Base-by-base conservation (phyloP, 2,113 vertebrate genomes). In the Bos indicus region DNA sequence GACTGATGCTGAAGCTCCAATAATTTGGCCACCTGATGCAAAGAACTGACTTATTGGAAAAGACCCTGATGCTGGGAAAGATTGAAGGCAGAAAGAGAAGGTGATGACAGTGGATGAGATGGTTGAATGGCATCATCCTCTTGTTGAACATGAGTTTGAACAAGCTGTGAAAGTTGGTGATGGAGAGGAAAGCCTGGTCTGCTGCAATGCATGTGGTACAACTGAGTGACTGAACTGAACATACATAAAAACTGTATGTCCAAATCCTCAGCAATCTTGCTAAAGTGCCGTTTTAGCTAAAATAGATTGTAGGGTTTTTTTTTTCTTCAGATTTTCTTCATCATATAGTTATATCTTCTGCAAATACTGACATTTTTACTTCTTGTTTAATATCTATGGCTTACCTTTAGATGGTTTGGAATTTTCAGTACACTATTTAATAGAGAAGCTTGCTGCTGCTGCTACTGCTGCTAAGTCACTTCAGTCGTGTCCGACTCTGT, bases 61-160 rank as follows among this genome's bases (percentile, higher is more conserved):
- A 71, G 67, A 71, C 19, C 67, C 10, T 71, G 67, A 71, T 71
- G n/a, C 10, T 23, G n/a, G 67, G 67, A 71, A 40, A 23, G 10
- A 23, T 6, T 71, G 19, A 23, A 40, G 10, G n/a, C n/a, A 40
- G 19, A 71, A 71, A 71, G 19, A 71, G 19, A 71, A 71, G n/a
- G n/a, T 71, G n/a, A 40, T 71, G 19, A 40, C n/a, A 71, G 67
- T 0, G 0, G 67, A 71, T 71, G n/a, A 40, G 67, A 71, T 6
- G 10, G n/a, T 71, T 71, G 67, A 71, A 71, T 71, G 67, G 19
- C 67, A 71, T 71, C 10, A 3, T 23, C n/a, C 40, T 71, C 19
- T 13, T 71, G 2, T 12, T 71, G 19, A 40, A 40, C 67, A 6
- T 40, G 67, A 71, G 10, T 71, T 23, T 71, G n/a, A 40, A 71